Evolutionary conservation across 1,140 invertebrate genomes (phyloP), one percentile per base, ranked within the genome.

Genomic region (Drosophila baimaii): DNA sequence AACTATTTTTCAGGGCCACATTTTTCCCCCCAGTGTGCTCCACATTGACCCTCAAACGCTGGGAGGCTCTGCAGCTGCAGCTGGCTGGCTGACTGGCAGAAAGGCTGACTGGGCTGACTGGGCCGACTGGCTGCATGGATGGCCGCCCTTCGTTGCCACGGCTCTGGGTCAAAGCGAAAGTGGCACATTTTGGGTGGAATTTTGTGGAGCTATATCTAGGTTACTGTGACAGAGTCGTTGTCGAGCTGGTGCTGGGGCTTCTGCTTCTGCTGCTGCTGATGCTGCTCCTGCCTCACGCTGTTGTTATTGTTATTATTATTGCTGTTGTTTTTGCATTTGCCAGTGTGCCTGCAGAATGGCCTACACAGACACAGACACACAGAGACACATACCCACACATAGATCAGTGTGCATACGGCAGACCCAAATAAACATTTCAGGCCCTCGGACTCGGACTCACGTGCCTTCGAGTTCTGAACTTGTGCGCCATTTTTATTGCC

Each of bases 401-500:
- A 68, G 71, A 77, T 61, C 68, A 41, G 39, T 51, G 64, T 55
- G 55, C 65, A 66, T 77, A 79, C 79, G 64, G 49, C 64, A 82
- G 78, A 80, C 77, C 64, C 80, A 89, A 79, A 90, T 82, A 88
- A 81, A 88, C 79, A 89, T 88, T 89, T 90, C 81, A 72, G 66
- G 75, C 49, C 44, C 69, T 65, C 61, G 76, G 77, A 76, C 68
- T 84, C 77, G 51, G 77, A 80, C 83, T 88, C 83, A 88, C 80
- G 80, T 88, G 80, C 74, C 74, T 75, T 80, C 79, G 72, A 70
- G 79, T 59, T 65, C 82, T 89, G 85, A 90, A 89, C 84, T 85
- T 89, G 85, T 90, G 84, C 84, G 73, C 84, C 84, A 89, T 88
- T 90, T 88, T 90, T 88, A 80, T 88, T 84, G 80, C 83, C 77